These are phyloP conservation scores for Battus philenor DNA, from an alignment of 1,140 invertebrate genomes.

Conservation along the genomic window DNA sequence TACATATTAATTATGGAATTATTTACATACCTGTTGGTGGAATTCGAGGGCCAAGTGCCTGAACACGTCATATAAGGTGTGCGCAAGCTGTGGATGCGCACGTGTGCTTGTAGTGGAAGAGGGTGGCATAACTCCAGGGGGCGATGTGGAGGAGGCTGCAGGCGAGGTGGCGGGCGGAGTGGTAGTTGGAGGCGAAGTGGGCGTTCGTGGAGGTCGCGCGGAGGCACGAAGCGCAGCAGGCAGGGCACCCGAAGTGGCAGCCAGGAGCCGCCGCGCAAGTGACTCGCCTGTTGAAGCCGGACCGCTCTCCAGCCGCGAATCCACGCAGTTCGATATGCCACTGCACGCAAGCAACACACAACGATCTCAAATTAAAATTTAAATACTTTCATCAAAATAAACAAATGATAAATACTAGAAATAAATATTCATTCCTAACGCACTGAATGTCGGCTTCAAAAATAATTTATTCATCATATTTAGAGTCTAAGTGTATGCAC, in stretches of 20 bases:
- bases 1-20: too few species aligned
- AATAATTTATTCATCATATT: too few species aligned
- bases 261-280: conserved; percentile 80
- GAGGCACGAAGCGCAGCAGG: conserved; percentile 39
- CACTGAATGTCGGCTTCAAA: too few species aligned
- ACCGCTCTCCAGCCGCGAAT: conserved; percentile 85
- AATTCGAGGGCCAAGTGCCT: conserved; percentile 54
- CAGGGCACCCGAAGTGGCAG: conserved; percentile 46
- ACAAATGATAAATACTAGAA: neutral
- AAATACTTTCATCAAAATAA: neutral
- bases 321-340: conserved; percentile 64
- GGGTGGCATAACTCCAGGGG: conserved; percentile 4
- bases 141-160: neutral
- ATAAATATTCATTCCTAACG: too few species aligned
- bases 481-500: too few species aligned
- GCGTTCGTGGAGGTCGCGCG: conserved; percentile 23
- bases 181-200: conserved; percentile 14
- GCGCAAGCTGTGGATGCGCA: conserved; percentile 41
- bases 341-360: conserved; percentile 2
- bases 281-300: conserved; percentile 83
- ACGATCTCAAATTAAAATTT: neutral
- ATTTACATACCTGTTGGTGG: conserved; percentile 43
- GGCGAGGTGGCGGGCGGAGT: conserved; percentile 18
- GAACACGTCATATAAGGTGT: conserved; percentile 55
- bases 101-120: too few species aligned